A percentile compares a stretch with the other conserved stretches of the same genome.
Conservation (phyloP, 2,888 invertebrate species). For the Hipparchia sbordonii region DNA sequence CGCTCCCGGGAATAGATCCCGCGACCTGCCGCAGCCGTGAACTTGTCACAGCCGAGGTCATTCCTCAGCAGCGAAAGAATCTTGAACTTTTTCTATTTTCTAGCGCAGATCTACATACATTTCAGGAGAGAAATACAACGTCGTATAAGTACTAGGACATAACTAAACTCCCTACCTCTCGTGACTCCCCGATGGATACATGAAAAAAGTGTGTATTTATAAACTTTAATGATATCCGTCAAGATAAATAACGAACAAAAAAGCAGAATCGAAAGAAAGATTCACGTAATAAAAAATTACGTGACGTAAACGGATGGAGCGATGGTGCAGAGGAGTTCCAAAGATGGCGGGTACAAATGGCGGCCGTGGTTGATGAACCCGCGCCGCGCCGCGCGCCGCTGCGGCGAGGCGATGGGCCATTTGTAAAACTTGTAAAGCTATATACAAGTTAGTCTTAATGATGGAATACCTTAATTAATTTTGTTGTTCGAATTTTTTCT, state of each 20-base stretch:
- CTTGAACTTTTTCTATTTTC: not conserved
- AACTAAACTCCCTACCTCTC: no score
- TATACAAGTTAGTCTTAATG: not conserved
- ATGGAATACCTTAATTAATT: not conserved
- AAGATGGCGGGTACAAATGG: conserved; percentile 2
- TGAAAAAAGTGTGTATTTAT: no score
- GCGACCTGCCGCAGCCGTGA: conserved; percentile 37
- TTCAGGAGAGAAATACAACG: no score
- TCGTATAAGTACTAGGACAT: no score
- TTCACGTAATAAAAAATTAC: conserved; percentile 1
- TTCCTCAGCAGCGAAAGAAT: not conserved
- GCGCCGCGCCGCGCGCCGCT: not conserved
- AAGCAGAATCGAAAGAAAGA: not conserved
- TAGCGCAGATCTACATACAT: no score
- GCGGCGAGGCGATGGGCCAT: not conserved
- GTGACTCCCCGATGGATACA: no score
- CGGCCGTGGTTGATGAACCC: not conserved
- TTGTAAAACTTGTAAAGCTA: not conserved
- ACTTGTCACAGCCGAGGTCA: conserved; percentile 16
- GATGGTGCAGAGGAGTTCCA: not conserved
- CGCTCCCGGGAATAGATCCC: conserved; percentile 43
- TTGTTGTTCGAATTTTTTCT: not conserved
- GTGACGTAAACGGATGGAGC: conserved; percentile 15
- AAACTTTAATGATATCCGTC: not conserved
- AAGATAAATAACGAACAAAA: not conserved